Evolutionary conservation across 2,797 vertebrate species (phyloP).

Genomic region (Atherinosoma microstoma): DNA sequence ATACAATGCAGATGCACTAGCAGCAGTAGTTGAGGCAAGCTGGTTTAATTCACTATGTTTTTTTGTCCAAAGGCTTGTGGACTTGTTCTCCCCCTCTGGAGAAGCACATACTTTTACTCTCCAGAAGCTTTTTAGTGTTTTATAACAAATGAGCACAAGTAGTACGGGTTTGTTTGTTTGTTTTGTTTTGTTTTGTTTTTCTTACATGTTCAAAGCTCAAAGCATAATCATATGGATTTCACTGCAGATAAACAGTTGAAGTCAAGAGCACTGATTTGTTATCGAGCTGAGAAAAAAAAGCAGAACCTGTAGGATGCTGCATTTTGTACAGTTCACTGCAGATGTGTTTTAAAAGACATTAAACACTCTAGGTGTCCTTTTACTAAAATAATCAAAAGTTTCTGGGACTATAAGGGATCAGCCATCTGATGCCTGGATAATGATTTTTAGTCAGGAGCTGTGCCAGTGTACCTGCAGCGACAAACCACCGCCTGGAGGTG

Average conservation of each 20-base stretch:
- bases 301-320: conserved; percentile 13
- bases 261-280: conserved; percentile 11
- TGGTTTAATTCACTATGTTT: conserved; percentile 8
- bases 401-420: conserved; percentile 15
- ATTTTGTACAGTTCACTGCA: conserved; percentile 5
- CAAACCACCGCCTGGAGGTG: conserved; percentile 38
- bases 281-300: not conserved
- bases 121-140: conserved; percentile 24
- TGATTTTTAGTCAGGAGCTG: conserved; percentile 17
- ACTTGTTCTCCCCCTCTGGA: conserved; percentile 21
- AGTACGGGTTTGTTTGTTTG: not conserved
- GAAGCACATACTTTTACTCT: conserved; percentile 27
- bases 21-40: conserved; percentile 32
- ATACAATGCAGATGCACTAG: conserved; percentile 45
- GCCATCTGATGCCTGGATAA: conserved; percentile 21
- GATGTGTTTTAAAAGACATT: not conserved
- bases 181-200: not conserved
- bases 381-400: conserved; percentile 10
- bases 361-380: conserved; percentile 12
- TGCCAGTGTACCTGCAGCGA: conserved; percentile 33
- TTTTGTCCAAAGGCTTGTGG: conserved; percentile 17
- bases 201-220: conserved; percentile 16
- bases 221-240: not conserved
- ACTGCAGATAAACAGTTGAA: not conserved
- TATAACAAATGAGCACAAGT: conserved; percentile 43